A percentile compares a stretch with the other conserved stretches of the same genome.
These are phyloP conservation scores for Allolobophora icterica DNA, from an alignment of 2,888 invertebrate species.

Conservation along the genomic window DNA sequence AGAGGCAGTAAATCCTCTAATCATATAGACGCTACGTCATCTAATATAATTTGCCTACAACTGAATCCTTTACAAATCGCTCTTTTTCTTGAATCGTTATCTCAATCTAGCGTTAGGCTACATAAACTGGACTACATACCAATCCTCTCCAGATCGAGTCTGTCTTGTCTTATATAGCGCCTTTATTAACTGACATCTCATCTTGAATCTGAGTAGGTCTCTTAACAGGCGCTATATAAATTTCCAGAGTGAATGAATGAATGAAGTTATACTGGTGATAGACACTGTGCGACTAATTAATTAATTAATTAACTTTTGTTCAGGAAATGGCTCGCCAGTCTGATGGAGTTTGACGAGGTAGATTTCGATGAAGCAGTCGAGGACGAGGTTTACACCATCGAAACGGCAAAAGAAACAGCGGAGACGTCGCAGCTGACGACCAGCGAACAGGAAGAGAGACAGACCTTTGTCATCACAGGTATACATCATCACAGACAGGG, in stretches of 20 bases:
- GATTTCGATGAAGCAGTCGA: slow-evolving; percentile 34
- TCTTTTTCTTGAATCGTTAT: no score
- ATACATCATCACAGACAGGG: background rate
- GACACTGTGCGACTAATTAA: background rate
- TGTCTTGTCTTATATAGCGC: background rate
- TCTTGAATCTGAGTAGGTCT: no score
- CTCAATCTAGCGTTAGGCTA: no score
- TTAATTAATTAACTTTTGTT: background rate
- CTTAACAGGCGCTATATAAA: no score
- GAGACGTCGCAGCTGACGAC: slow-evolving; percentile 39
- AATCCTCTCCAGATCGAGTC: no score
- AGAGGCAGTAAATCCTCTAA: no score
- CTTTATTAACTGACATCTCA: background rate
- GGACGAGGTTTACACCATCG: slow-evolving; percentile 33
- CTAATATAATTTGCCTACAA: no score
- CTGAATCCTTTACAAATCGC: no score
- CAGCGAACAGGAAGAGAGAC: slow-evolving; percentile 45
- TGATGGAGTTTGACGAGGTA: slow-evolving; percentile 34
- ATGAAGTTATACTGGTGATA: background rate
- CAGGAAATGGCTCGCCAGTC: slow-evolving; percentile 41
- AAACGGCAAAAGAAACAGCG: slow-evolving; percentile 38
- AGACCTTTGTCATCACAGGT: slow-evolving; percentile 47
- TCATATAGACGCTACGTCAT: no score
- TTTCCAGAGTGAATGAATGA: no score
- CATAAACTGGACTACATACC: no score